Conservation (phyloP, 1,140 invertebrate genomes). For the Cephus cinctus region DNA sequence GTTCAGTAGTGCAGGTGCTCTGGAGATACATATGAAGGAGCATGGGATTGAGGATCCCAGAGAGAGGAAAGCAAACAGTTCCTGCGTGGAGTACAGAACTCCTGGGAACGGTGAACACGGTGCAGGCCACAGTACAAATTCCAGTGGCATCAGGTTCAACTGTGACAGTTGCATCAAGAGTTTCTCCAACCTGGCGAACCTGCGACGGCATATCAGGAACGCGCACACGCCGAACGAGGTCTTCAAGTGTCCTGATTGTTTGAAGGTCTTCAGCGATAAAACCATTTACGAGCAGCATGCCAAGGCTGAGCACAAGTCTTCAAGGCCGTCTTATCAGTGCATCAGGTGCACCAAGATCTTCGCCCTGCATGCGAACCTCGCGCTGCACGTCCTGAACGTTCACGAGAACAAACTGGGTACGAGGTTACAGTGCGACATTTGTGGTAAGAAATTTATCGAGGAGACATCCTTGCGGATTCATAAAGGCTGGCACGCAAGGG, state of each 20-base stretch:
- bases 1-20: conserved; percentile 60
- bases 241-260: conserved; percentile 55
- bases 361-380: conserved; percentile 32
- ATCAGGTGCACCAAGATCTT: conserved; percentile 35
- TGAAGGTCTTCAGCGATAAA: conserved; percentile 54
- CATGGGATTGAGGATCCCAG: conserved; percentile 42
- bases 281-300: conserved; percentile 7
- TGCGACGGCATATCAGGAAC: conserved; percentile 58
- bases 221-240: conserved; percentile 53
- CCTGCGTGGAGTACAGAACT: conserved; percentile 31
- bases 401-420: conserved; percentile 23
- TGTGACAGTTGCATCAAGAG: conserved; percentile 61
- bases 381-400: conserved; percentile 35
- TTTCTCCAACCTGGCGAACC: conserved; percentile 53
- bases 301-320: conserved; percentile 5
- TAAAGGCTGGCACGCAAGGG: conserved; percentile 61
- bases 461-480: conserved; percentile 59
- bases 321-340: background rate
- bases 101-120: conserved; percentile 7
- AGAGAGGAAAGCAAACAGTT: conserved; percentile 36
- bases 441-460: conserved; percentile 59
- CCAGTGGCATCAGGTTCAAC: conserved; percentile 41
- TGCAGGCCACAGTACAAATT: background rate
- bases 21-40: conserved; percentile 60
- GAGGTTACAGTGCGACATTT: conserved; percentile 56